Conservation (phyloP, 2,113 vertebrate genomes). For the sheep (Ovis aries) region ARS-UI_Ramb_v3.0 NC_056059.1:9699501-9700000, state of each 20-base stretch:
- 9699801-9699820: neutral
- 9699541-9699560: neutral
- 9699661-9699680: neutral
- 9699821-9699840: neutral
- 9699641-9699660: neutral
- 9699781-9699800: neutral
- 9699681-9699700: neutral
- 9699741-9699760: neutral
- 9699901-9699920: neutral
- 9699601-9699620: neutral
- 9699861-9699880: neutral
- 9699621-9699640: neutral
- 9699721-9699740: neutral
- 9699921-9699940: neutral
- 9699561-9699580: neutral
- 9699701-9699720: neutral
- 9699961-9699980: neutral
- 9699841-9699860: rapidly evolving
- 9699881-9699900: neutral
- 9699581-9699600: neutral
- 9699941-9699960: neutral
- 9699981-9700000: too few species aligned
- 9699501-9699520: neutral
- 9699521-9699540: neutral
- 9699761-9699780: neutral